These are phyloP conservation scores for Caenorhabditis virilis DNA, from an alignment of 2,888 invertebrate genomes.

Conservation along the genomic window DNA sequence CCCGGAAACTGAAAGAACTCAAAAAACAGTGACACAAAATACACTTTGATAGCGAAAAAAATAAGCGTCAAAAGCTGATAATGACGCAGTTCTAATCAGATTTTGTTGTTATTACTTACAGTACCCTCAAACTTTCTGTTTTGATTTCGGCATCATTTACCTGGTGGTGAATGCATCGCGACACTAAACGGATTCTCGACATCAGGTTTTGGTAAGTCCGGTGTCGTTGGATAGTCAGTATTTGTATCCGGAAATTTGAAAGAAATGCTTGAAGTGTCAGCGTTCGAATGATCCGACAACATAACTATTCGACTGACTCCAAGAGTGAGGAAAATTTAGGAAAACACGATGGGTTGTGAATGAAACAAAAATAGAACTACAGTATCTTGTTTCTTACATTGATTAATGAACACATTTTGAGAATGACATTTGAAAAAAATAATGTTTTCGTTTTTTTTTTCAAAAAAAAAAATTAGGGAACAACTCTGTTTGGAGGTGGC, in stretches of 20 bases:
- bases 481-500: not conserved
- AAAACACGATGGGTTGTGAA: not conserved
- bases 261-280: not conserved
- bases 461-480: not conserved
- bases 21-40: too few species aligned
- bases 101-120: too few species aligned
- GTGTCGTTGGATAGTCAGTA: not conserved
- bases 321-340: not conserved
- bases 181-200: slow-evolving; percentile 34
- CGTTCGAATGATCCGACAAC: slow-evolving; percentile 8
- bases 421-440: too few species aligned
- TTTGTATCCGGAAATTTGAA: not conserved
- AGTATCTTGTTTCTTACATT: not conserved
- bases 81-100: too few species aligned
- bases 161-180: slow-evolving; percentile 38
- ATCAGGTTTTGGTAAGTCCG: slow-evolving; percentile 22
- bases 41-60: too few species aligned
- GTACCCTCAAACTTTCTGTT: too few species aligned
- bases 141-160: too few species aligned
- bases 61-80: too few species aligned
- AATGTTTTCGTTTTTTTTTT: not conserved
- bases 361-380: not conserved
- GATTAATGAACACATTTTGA: not conserved
- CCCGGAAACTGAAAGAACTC: too few species aligned
- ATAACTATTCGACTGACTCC: too few species aligned